Evolutionary conservation across 2,888 invertebrate genomes (phyloP).

Genomic region (Allacma fusca): DNA sequence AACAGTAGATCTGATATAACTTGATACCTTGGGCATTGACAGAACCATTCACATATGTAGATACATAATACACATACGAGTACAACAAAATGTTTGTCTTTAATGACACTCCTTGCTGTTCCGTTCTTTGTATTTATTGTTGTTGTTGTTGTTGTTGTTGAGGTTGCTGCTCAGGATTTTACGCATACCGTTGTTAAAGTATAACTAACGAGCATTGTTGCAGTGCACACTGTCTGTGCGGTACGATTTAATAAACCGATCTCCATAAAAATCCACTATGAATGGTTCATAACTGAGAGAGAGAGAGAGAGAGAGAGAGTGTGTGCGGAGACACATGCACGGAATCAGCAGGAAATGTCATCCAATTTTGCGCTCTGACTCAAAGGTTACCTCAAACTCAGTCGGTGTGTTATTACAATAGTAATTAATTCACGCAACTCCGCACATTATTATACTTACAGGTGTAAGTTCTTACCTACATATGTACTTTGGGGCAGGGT

Average conservation of each 20-base stretch:
- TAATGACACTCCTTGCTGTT: too few relatives aligned
- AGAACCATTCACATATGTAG: background rate
- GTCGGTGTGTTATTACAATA: constrained; percentile 1
- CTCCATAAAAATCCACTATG: background rate
- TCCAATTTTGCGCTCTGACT: background rate
- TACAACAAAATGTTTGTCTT: too few relatives aligned
- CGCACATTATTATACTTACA: background rate
- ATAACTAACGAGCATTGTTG: too few relatives aligned
- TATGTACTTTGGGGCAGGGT: background rate
- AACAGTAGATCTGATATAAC: background rate
- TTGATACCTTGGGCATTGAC: background rate
- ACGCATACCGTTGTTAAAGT: too few relatives aligned
- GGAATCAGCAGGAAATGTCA: constrained; percentile 2
- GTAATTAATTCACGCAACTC: constrained; percentile 9
- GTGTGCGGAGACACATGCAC: background rate
- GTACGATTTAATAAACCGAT: too few relatives aligned
- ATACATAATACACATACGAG: too few relatives aligned
- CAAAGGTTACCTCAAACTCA: background rate
- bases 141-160: too few relatives aligned
- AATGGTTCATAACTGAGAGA: too few relatives aligned
- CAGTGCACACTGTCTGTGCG: too few relatives aligned
- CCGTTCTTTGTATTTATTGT: too few relatives aligned
- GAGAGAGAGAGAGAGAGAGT: too few relatives aligned
- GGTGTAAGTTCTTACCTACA: background rate
- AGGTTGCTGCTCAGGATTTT: too few relatives aligned